These are phyloP conservation scores for Harpagoxenus sublaevis DNA, from an alignment of 2,888 invertebrate species.

Conservation along the genomic window DNA sequence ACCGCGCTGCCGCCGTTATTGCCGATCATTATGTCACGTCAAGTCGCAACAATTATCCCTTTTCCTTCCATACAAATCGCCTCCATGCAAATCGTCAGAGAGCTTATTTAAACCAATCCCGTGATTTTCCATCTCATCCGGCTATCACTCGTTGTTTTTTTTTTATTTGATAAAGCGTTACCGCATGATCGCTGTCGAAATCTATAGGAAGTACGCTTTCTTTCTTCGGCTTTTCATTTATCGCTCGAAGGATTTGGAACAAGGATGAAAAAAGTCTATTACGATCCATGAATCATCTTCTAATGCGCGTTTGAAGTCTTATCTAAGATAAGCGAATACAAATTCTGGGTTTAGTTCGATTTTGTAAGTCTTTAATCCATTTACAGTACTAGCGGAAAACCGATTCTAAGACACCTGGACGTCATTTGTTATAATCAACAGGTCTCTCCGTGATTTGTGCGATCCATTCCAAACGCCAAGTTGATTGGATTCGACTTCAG, in stretches of 20 bases:
- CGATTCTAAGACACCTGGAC: not conserved
- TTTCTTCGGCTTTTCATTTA: not conserved
- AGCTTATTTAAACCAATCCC: not conserved
- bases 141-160: not conserved
- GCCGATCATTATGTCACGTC: constrained; percentile 36
- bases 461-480: not conserved
- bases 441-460: not conserved
- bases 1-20: constrained; percentile 5
- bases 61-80: not conserved
- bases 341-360: not conserved
- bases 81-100: not conserved
- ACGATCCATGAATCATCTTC: not conserved
- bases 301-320: not conserved
- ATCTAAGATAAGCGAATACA: not conserved
- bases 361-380: not conserved
- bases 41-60: not conserved
- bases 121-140: not conserved
- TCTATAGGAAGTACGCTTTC: not conserved
- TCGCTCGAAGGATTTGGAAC: not conserved
- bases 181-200: not conserved
- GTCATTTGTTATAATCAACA: not conserved
- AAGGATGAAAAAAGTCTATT: not conserved
- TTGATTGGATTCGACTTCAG: not conserved
- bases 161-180: not conserved
- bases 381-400: not conserved